These are phyloP conservation scores for Falcaria lacertinaria DNA, from an alignment of 2,888 invertebrate genomes.

Conservation along the genomic window DNA sequence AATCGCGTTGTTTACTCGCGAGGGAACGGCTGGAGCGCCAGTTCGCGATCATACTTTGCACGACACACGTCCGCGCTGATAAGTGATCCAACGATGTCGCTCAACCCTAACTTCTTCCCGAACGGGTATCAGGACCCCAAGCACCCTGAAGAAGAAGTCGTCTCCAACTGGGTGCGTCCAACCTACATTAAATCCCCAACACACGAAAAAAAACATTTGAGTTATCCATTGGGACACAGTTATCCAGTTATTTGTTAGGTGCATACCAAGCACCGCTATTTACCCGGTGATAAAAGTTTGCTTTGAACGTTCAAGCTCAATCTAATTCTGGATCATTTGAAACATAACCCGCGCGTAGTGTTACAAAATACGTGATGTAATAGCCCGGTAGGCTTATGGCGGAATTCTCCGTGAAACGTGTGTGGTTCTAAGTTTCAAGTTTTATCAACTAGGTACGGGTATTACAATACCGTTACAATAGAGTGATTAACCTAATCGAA, in stretches of 20 bases:
- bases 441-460: not conserved
- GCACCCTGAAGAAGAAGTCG: slow-evolving; percentile 80
- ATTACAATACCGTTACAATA: not conserved
- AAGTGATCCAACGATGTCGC: slow-evolving; percentile 55
- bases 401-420: slow-evolving; percentile 39
- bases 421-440: slow-evolving; percentile 12
- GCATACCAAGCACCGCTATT: slow-evolving; percentile 10
- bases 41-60: slow-evolving; percentile 63
- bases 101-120: slow-evolving; percentile 75
- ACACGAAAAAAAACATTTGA: slow-evolving; percentile 16
- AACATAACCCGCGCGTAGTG: slow-evolving; percentile 40
- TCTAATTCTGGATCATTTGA: slow-evolving; percentile 64
- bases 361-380: slow-evolving; percentile 72
- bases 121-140: slow-evolving; percentile 75
- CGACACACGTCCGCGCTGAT: slow-evolving; percentile 59
- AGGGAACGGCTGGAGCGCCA: slow-evolving; percentile 67
- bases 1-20: slow-evolving; percentile 72
- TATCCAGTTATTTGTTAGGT: slow-evolving; percentile 10
- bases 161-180: slow-evolving; percentile 81
- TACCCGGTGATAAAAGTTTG: slow-evolving; percentile 19
- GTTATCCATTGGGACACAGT: slow-evolving; percentile 13
- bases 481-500: not conserved
- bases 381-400: slow-evolving; percentile 41
- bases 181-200: slow-evolving; percentile 14
- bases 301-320: slow-evolving; percentile 32